These are phyloP conservation scores for Andrena chrysosceles DNA, from an alignment of 2,888 invertebrate genomes.

Conservation along the genomic window DNA sequence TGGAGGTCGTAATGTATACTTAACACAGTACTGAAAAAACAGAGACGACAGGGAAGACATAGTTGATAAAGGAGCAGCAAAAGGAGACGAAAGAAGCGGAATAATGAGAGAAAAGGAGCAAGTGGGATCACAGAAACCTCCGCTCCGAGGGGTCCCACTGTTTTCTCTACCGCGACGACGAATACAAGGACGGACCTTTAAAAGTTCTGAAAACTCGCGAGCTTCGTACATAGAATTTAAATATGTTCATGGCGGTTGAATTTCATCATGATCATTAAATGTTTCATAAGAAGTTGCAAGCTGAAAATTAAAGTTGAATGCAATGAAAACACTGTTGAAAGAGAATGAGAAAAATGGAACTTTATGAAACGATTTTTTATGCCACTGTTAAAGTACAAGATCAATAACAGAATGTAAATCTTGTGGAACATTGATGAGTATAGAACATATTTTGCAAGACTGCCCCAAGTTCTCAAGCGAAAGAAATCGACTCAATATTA, in stretches of 20 bases:
- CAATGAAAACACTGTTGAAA: not conserved
- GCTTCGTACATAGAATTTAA: not conserved
- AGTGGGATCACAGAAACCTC: slow-evolving; percentile 15
- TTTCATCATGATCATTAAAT: no score
- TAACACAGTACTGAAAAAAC: slow-evolving; percentile 51
- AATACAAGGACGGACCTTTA: slow-evolving; percentile 18
- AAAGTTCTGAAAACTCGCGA: slow-evolving; percentile 31
- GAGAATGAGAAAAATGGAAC: not conserved
- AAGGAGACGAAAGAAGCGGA: slow-evolving; percentile 20
- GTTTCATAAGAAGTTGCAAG: no score
- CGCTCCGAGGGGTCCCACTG: slow-evolving; percentile 41
- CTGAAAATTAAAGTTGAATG: no score
- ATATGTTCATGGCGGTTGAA: not conserved
- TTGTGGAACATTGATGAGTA: no score
- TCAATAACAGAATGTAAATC: not conserved
- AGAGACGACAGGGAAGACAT: slow-evolving; percentile 39
- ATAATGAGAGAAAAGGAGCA: slow-evolving; percentile 57
- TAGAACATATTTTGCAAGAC: no score
- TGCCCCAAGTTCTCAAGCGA: no score
- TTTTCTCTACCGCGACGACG: slow-evolving; percentile 41
- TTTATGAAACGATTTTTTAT: not conserved
- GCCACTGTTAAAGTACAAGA: not conserved
- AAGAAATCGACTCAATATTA: no score
- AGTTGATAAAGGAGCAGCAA: slow-evolving; percentile 54
- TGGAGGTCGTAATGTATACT: slow-evolving; percentile 58